Evolutionary conservation across 2,888 invertebrate species (phyloP).

Genomic region (Vanessa cardui): DNA sequence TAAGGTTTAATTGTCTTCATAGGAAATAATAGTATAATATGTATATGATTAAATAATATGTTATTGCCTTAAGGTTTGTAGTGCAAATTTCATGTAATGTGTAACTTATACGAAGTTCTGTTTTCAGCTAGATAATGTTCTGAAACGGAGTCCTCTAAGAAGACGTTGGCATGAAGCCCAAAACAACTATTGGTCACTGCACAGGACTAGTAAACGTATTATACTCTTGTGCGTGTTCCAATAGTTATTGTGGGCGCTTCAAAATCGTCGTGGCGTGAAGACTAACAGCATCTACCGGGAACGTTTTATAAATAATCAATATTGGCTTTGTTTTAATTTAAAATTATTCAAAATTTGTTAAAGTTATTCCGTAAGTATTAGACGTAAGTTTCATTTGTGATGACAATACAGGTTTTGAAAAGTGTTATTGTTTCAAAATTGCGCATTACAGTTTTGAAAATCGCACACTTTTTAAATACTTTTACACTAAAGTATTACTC

Average conservation of each 20-base stretch:
- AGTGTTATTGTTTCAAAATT: too few relatives aligned
- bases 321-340: constrained; percentile 33
- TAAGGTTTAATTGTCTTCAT: too few relatives aligned
- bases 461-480: too few relatives aligned
- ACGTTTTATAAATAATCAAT: constrained; percentile 22
- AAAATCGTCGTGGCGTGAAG: constrained; percentile 58
- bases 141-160: constrained; percentile 28
- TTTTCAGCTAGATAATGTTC: constrained; percentile 34
- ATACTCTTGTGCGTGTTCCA: constrained; percentile 99
- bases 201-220: constrained; percentile 92
- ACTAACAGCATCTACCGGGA: neutral
- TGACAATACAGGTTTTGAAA: neutral
- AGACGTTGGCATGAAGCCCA: constrained; percentile 87
- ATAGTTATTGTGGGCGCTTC: constrained; percentile 96
- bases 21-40: too few relatives aligned
- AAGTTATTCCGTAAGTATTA: constrained; percentile 32
- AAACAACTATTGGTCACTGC: constrained; percentile 99
- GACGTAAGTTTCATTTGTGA: neutral
- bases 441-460: too few relatives aligned
- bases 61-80: neutral
- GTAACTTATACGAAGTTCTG: constrained; percentile 36
- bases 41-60: too few relatives aligned
- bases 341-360: constrained; percentile 31
- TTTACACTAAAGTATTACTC: too few relatives aligned
- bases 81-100: constrained; percentile 13